Percentiles rank a stretch among this genome's conserved stretches.
These are phyloP conservation scores for Aleiodes sp. DNA, from an alignment of 1,140 invertebrate genomes.

Conservation along the genomic window DNA sequence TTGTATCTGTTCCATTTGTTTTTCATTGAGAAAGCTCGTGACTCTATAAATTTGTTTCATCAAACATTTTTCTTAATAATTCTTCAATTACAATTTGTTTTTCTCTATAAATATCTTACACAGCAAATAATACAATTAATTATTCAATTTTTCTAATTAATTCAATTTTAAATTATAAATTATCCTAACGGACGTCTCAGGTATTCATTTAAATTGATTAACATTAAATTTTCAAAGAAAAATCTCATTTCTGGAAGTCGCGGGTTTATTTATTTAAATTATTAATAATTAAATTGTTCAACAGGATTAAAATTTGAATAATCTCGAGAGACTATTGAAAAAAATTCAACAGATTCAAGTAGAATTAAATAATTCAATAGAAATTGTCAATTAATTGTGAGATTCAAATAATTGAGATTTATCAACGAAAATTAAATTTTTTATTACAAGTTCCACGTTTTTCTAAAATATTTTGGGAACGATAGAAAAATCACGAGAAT, in stretches of 20 bases:
- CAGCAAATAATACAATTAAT: background rate
- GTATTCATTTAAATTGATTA: background rate
- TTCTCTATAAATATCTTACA: conserved; percentile 14
- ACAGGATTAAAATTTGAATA: too few relatives aligned
- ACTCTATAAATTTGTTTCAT: background rate
- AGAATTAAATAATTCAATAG: too few relatives aligned
- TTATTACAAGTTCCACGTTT: too few relatives aligned
- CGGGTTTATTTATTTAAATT: too few relatives aligned
- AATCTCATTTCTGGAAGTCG: background rate
- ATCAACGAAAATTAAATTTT: too few relatives aligned
- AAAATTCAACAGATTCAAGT: too few relatives aligned
- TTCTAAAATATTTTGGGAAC: too few relatives aligned
- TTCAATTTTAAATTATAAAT: background rate
- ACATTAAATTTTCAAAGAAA: background rate
- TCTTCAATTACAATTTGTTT: background rate
- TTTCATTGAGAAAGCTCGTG: background rate
- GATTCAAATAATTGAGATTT: too few relatives aligned
- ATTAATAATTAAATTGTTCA: too few relatives aligned
- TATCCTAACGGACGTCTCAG: background rate
- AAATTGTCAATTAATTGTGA: too few relatives aligned
- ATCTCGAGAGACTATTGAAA: too few relatives aligned
- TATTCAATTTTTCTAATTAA: background rate
- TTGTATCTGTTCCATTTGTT: background rate
- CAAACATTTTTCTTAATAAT: background rate
- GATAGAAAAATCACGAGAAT: too few relatives aligned